These are phyloP conservation scores for Rhagium mordax DNA, from an alignment of 2,888 invertebrate genomes.

Conservation along the genomic window DNA sequence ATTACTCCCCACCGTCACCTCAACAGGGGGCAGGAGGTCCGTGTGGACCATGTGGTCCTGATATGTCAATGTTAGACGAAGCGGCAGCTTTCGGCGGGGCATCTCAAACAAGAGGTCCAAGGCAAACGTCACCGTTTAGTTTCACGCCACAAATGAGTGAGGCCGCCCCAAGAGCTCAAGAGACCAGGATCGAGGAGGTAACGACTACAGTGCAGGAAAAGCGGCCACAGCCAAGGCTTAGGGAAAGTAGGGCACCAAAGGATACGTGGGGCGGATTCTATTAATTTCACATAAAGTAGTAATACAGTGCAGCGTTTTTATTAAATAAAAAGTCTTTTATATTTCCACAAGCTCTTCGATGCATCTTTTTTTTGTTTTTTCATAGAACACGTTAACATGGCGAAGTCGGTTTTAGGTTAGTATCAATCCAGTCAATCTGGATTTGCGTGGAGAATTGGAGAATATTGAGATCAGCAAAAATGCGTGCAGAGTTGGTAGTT, in stretches of 20 bases:
- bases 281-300: conserved; percentile 15
- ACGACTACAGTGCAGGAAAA: conserved; percentile 35
- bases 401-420: too few relatives aligned
- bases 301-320: not conserved
- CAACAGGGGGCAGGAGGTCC: not conserved
- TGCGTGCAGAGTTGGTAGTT: too few relatives aligned
- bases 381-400: too few relatives aligned
- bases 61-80: not conserved
- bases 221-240: conserved; percentile 27
- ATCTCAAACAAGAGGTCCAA: conserved; percentile 39
- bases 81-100: conserved; percentile 28
- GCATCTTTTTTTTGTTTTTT: too few relatives aligned
- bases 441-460: too few relatives aligned
- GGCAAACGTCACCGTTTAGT: conserved; percentile 46
- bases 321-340: not conserved
- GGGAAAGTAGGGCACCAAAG: conserved; percentile 50
- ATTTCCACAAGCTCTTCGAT: too few relatives aligned
- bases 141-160: conserved; percentile 46
- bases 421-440: too few relatives aligned
- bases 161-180: conserved; percentile 1
- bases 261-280: conserved; percentile 63
- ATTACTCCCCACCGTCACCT: conserved; percentile 50
- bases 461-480: too few relatives aligned
- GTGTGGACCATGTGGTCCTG: not conserved
- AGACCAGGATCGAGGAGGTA: conserved; percentile 36